Evolutionary conservation across 2,888 invertebrate species (phyloP).

Genomic region (Xestoiulus laeticollis): DNA sequence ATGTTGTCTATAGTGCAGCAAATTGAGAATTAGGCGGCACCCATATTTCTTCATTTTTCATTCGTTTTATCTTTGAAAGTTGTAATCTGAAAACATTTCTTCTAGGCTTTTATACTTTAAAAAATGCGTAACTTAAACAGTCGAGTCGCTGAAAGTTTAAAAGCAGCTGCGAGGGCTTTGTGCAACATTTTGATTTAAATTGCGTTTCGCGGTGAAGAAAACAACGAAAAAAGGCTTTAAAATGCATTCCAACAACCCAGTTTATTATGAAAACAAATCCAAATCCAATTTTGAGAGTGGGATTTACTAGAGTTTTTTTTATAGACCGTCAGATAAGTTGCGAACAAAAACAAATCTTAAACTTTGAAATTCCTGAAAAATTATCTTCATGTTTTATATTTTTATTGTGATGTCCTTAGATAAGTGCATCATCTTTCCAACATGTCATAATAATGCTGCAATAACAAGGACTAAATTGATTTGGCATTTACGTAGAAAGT

Average conservation of each 20-base stretch:
- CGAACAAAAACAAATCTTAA: background rate
- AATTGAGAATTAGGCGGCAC: background rate
- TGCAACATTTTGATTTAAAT: constrained; percentile 17
- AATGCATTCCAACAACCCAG: constrained; percentile 6
- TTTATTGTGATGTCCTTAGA: background rate
- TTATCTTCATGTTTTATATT: background rate
- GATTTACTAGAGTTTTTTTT: background rate
- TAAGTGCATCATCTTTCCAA: too few relatives aligned
- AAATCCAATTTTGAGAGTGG: constrained; percentile 39
- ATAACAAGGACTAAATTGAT: too few relatives aligned
- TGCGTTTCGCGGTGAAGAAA: background rate
- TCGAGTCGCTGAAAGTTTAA: background rate
- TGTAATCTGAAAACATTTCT: constrained; percentile 32
- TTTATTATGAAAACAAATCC: constrained; percentile 43
- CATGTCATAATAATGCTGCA: too few relatives aligned
- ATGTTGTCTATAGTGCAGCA: background rate
- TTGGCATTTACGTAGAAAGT: too few relatives aligned
- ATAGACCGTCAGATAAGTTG: background rate
- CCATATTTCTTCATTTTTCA: background rate
- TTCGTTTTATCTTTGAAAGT: background rate
- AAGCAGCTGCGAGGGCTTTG: constrained; percentile 27
- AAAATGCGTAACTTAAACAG: constrained; percentile 11
- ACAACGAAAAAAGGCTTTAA: constrained; percentile 10
- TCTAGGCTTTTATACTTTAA: background rate
- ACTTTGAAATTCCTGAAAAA: background rate